These are phyloP conservation scores for Neodiprion pinetum DNA, from an alignment of 1,140 invertebrate species.

Conservation along the genomic window DNA sequence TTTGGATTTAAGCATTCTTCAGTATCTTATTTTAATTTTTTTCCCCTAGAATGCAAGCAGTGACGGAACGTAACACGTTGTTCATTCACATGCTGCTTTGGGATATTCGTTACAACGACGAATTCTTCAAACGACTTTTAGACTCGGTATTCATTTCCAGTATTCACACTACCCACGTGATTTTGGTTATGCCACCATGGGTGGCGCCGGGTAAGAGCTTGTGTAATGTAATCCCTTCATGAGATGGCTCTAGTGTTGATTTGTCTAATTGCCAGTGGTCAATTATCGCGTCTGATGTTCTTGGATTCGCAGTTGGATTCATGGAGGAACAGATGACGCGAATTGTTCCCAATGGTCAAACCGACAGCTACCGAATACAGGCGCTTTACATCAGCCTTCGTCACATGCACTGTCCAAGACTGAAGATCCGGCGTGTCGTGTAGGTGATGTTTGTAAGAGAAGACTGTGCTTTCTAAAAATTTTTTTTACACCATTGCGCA, in stretches of 20 bases:
- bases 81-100: constrained; percentile 66
- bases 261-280: constrained; percentile 38
- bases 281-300: constrained; percentile 12
- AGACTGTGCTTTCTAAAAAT: not conserved
- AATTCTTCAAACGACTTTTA: constrained; percentile 61
- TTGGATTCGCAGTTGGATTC: constrained; percentile 28
- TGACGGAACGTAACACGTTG: constrained; percentile 61
- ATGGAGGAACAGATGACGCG: constrained; percentile 38
- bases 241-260: constrained; percentile 33
- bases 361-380: constrained; percentile 25
- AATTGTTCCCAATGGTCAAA: constrained; percentile 22
- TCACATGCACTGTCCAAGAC: constrained; percentile 52
- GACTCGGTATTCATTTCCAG: constrained; percentile 62
- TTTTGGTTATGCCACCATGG: constrained; percentile 61
- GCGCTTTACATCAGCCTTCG: constrained; percentile 51
- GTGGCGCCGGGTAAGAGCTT: constrained; percentile 48
- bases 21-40: not conserved
- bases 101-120: constrained; percentile 54
- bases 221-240: constrained; percentile 39
- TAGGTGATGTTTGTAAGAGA: constrained; percentile 36
- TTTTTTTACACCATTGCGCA: not conserved
- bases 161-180: constrained; percentile 58
- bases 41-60: constrained; percentile 40
- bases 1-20: constrained; percentile 9
- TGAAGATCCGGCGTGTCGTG: constrained; percentile 64